Base-by-base conservation (phyloP, 2,113 vertebrate genomes). In the Carassius gibelio region DNA sequence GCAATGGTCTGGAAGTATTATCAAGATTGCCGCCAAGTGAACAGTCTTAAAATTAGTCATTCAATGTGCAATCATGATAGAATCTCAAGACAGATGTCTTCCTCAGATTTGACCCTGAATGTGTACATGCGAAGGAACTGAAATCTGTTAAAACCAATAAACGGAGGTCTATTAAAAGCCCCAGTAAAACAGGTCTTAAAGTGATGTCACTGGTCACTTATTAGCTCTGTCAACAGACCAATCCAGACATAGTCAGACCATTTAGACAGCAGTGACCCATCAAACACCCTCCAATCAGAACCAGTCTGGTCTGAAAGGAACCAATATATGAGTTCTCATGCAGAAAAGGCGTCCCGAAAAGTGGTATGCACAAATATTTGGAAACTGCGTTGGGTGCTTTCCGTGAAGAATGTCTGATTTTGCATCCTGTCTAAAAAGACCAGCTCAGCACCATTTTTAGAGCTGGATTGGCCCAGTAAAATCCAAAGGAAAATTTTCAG, bases 401-500 rank as follows among this genome's bases (percentile, higher is more conserved):
- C 34, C 0, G 1, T 50, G 19, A 21, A 64, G 64, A 82, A 74
- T 45, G 55, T 79, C 52, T 84, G 64, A 84, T 48, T 86, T 83
- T 77, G 64, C 82, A 84, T 87, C 82, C 83, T 69, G 81, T 84
- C 38, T 55, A 23, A 64, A 87, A 64, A 68, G 34, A 30, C 52
- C 19, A 61, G 34, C 19, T 71, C 74, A 61, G 50, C 77, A 79
- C 42, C 23, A 30, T 66, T 48, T 81, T 34, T 66, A 50, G 62
- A 45, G 13, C 36, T 17, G n/a, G 23, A 30, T 14, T 15, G 15
- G n/a, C 36, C 38, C 36, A 42, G 5, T 4, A 55, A 77, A 57
- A 79, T 79, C 55, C 17, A 42, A 61, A 55, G 6, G 52, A 19
- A 36, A 15, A 36, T 79, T 42, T 62, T 23, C 13, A 42, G 21